Evolutionary conservation across 2,888 invertebrate species (phyloP), one percentile per base, ranked within the genome.

Genomic region (Isotomurus palustris): DNA sequence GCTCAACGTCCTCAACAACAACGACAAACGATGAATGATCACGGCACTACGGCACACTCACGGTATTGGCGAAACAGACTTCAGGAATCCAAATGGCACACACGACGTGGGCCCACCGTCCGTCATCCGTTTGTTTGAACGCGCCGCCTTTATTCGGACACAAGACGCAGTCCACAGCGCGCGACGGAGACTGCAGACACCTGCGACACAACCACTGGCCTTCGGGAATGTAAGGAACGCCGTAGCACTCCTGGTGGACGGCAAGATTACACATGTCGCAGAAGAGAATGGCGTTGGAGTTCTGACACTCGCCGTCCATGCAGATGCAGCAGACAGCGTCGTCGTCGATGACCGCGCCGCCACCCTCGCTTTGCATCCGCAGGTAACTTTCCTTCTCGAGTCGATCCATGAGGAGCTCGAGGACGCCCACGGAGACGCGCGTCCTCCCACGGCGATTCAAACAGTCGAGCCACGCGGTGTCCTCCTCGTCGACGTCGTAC

Each of bases 181-280:
- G 80, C 10, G 94, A 95, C 0, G 99, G 99, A 2, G 95, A 95
- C 73, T 97, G 92, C 12, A 97, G 79, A 75, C 99, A 99, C 60
- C 94, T 82, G 45, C 97, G 82, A 75, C 99, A 99, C 28, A 97
- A 78, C 97, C 99, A 97, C 75, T 96, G 95, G 1, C 97, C 94
- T 74, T 94, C 94, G 0, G 94, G 95, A 72, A 95, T 93, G 75
- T 94, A 94, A 5, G 95, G 94, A 4, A 95, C 94, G 51, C 97
- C 64, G 28, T 61, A 63, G 47, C 71, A 64, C 51, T 77, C 78
- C 72, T 96, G 99, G 77, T 99, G 99, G 14, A 99, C 97, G 25
- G 99, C 95, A 67, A 99, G 79, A 78, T 99, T 97, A 77, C 99
- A 99, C 94, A 97, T 95, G 79, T 99, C 99, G 79, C 99, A 99